phyloP scores from a whole-genome alignment of 1,140 invertebrate species.

The Trichomalopsis sarcophagae region DNA sequence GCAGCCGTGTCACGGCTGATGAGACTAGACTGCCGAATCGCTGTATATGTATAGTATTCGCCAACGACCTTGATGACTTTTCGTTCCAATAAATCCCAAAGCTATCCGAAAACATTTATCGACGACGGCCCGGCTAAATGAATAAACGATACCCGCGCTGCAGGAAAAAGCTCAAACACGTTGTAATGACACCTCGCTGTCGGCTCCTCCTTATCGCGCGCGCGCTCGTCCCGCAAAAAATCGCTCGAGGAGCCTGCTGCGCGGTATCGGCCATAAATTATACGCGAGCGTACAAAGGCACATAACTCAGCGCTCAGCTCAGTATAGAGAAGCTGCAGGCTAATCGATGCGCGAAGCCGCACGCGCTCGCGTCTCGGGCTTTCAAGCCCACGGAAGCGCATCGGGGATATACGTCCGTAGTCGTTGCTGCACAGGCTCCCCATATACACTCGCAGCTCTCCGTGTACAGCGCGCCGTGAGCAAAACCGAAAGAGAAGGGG shows the following conservation, averaged over 20 bases:
- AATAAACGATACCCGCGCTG: constrained; percentile 22
- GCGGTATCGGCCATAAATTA: constrained; percentile 35
- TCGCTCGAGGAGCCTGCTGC: neutral
- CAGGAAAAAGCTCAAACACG: neutral
- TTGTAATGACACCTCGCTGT: neutral
- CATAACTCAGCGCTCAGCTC: neutral
- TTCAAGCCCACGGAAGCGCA: constrained; percentile 46
- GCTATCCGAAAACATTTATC: constrained; percentile 10
- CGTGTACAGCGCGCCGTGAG: neutral
- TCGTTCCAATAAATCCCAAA: neutral
- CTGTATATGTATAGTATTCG: no score
- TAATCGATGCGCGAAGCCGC: constrained; percentile 48
- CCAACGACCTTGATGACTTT: neutral
- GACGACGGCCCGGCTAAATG: neutral
- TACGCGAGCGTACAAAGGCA: constrained; percentile 3
- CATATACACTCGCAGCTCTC: neutral
- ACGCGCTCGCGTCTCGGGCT: neutral
- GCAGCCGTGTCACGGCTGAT: no score
- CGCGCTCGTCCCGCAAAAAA: neutral
- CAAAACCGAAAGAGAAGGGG: constrained; percentile 8
- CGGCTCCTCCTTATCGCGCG: neutral
- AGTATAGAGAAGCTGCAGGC: constrained; percentile 1
- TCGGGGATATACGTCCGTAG: constrained; percentile 6
- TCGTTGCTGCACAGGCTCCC: no score
- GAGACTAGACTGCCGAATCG: no score